Conservation (phyloP, 37 sponge, comb jelly and placozoan species). For the Mnemiopsis leidyi region DNA sequence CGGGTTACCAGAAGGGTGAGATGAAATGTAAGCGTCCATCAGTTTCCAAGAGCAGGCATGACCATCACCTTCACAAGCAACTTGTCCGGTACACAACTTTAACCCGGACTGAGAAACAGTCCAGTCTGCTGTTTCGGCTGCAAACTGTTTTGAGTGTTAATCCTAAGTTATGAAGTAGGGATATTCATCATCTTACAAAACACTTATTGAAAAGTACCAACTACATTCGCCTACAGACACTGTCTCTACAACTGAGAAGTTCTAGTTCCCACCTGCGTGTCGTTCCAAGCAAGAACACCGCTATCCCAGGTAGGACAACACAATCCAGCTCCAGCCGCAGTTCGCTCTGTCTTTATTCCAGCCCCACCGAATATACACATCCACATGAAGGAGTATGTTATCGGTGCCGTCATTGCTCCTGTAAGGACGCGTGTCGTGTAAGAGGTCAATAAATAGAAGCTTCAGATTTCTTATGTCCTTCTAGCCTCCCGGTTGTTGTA, state of each 20-base stretch:
- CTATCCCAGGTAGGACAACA: constrained; percentile 1
- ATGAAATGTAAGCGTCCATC: background rate
- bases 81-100: background rate
- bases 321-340: background rate
- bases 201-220: too few species aligned
- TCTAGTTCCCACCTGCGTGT: too few species aligned
- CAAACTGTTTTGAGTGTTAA: background rate
- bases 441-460: too few species aligned
- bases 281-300: background rate
- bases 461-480: background rate
- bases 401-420: constrained; percentile 44
- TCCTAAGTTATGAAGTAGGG: too few species aligned
- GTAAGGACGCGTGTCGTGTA: background rate
- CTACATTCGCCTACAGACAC: too few species aligned
- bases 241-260: too few species aligned
- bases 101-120: background rate
- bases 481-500: background rate
- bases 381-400: constrained; percentile 40
- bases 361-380: constrained; percentile 41
- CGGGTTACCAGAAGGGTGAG: background rate
- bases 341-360: constrained; percentile 35
- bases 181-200: too few species aligned
- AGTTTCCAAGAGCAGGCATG: background rate
- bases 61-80: background rate
- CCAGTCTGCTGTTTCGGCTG: background rate